Conservation (phyloP, 2,888 invertebrate species). For the Chymomyza fuscimana region DNA sequence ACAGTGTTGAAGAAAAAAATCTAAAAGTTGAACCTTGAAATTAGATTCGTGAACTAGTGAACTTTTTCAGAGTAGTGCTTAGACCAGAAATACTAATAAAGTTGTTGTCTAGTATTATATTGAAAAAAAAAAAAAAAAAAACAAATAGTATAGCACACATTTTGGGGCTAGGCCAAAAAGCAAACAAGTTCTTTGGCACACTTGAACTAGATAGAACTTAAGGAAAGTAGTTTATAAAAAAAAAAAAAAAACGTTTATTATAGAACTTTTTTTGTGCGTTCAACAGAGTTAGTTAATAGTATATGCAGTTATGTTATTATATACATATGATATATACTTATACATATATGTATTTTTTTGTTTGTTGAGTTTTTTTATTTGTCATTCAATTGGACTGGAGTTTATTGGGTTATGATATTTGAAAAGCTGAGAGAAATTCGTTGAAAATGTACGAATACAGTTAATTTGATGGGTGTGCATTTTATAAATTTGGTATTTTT, state of each 20-base stretch:
- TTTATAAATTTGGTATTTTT: slow-evolving; percentile 11
- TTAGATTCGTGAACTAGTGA: no score
- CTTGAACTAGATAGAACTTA: neutral
- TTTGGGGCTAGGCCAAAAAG: no score
- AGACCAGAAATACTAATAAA: no score
- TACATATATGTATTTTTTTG: neutral
- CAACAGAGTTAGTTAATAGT: neutral
- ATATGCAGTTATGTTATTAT: neutral
- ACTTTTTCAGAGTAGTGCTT: no score
- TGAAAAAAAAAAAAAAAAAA: no score
- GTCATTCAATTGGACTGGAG: neutral
- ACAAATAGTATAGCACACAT: no score
- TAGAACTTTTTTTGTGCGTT: neutral
- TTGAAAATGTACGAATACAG: neutral
- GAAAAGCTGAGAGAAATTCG: neutral
- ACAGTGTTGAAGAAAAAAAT: no score
- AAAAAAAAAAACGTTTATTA: neutral
- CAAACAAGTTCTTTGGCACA: neutral
- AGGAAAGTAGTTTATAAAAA: neutral
- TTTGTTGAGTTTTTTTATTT: neutral
- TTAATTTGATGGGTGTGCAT: slow-evolving; percentile 12
- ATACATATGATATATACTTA: neutral
- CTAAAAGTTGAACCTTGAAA: no score
- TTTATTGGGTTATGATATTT: neutral
- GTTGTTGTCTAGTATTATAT: no score